phyloP scores from a whole-genome alignment of 2,797 vertebrate genomes.

The Podargus strigoides region DNA sequence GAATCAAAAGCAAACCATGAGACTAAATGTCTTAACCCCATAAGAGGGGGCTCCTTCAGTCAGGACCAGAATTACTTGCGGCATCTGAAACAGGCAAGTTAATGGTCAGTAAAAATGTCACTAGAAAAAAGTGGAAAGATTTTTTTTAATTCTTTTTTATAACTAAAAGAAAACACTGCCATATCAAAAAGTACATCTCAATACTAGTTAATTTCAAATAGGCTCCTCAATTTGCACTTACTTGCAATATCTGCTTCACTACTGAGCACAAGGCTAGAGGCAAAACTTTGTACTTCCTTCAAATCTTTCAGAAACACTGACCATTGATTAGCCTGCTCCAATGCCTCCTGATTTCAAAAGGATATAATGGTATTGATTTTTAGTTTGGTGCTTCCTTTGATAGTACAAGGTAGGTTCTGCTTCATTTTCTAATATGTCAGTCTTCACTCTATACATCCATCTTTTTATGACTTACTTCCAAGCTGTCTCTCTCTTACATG shows the following conservation, averaged over 20 bases:
- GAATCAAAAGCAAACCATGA: neutral
- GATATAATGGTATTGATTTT: neutral
- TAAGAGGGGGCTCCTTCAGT: neutral
- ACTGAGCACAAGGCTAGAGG: neutral
- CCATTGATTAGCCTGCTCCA: neutral
- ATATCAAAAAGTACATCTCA: neutral
- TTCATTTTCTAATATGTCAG: neutral
- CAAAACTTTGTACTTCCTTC: neutral
- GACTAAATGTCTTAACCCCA: rapidly evolving
- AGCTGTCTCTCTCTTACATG: neutral
- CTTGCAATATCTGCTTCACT: neutral
- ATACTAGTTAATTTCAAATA: neutral
- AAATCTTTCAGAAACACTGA: neutral
- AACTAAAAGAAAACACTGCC: neutral
- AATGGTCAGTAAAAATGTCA: neutral
- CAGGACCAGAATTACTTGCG: neutral
- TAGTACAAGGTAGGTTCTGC: neutral
- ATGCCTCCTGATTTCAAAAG: neutral
- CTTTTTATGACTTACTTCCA: neutral
- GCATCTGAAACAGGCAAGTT: neutral
- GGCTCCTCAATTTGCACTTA: neutral
- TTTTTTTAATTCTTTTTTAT: neutral
- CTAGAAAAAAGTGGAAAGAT: neutral
- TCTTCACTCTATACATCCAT: neutral
- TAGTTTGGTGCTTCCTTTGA: neutral